phyloP scores from a whole-genome alignment of 1,140 invertebrate species.

The Bombus sylvicola region DNA sequence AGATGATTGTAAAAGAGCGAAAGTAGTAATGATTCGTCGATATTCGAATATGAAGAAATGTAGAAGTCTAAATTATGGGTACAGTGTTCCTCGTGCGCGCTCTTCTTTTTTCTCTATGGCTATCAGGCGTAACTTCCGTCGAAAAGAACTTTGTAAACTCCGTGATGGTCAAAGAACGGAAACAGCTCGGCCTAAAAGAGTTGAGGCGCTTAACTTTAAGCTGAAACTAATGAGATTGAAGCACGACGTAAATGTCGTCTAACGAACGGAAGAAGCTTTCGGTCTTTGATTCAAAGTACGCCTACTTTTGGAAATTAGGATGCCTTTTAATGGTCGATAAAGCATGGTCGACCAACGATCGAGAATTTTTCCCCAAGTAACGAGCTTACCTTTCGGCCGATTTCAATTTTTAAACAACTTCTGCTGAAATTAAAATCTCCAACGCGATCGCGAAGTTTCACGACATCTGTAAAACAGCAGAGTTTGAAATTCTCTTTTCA shows the following conservation, averaged over 20 bases:
- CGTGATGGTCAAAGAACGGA: conserved; percentile 57
- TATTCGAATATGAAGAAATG: neutral
- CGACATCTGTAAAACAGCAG: neutral
- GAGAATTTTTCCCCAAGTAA: conserved; percentile 23
- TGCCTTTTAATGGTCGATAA: conserved; percentile 53
- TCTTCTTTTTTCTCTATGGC: neutral
- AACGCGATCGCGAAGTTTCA: neutral
- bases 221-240: conserved; percentile 73
- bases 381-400: neutral
- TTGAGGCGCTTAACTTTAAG: conserved; percentile 76
- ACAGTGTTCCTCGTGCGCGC: neutral
- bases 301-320: conserved; percentile 72
- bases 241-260: conserved; percentile 66
- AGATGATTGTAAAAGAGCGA: neutral
- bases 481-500: neutral
- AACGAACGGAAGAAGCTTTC: conserved; percentile 75
- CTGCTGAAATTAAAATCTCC: neutral
- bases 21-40: neutral
- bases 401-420: conserved; percentile 2
- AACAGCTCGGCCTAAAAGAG: conserved; percentile 66
- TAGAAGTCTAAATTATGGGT: neutral
- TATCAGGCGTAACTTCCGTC: conserved; percentile 15
- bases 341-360: neutral
- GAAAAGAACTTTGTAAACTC: conserved; percentile 54
- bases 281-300: conserved; percentile 72